Conservation (phyloP, 2,797 vertebrate species). For the Cuculus canorus region DNA sequence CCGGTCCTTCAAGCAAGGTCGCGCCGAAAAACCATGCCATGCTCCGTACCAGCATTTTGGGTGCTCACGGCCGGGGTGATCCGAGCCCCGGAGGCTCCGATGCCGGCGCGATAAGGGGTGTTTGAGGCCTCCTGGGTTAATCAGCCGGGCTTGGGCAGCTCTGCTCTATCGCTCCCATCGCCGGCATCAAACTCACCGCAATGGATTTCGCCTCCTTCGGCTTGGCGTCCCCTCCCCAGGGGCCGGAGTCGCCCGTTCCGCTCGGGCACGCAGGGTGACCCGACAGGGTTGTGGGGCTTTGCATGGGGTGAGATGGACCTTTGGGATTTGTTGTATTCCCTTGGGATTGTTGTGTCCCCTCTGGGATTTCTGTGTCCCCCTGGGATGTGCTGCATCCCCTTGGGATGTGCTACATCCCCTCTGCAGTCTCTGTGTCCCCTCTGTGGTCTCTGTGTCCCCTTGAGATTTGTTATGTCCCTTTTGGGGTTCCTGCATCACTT, state of each 20-base stretch:
- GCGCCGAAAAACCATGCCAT: not conserved
- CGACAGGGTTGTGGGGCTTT: fast-evolving
- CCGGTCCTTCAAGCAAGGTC: conserved; percentile 22
- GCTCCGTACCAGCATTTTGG: not conserved
- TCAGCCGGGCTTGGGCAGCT: not conserved
- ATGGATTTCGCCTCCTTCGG: not conserved
- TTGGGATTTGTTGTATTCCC: not conserved
- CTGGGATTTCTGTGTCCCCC: too few species aligned
- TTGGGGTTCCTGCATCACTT: too few species aligned
- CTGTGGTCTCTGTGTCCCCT: too few species aligned
- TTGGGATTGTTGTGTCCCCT: too few species aligned
- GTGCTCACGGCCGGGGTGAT: not conserved
- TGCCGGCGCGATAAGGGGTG: not conserved
- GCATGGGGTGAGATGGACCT: too few species aligned
- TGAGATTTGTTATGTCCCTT: too few species aligned
- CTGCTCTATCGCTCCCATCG: conserved; percentile 63
- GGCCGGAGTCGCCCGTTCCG: not conserved
- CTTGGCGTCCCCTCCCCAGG: not conserved
- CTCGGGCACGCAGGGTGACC: not conserved
- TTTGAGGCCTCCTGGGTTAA: not conserved
- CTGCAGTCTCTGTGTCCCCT: too few species aligned
- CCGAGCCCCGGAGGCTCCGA: not conserved
- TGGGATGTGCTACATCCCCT: too few species aligned
- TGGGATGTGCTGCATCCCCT: too few species aligned
- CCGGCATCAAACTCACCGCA: not conserved